phyloP scores from a whole-genome alignment of 1,140 invertebrate species.

The Drosophila sulfurigaster region DNA sequence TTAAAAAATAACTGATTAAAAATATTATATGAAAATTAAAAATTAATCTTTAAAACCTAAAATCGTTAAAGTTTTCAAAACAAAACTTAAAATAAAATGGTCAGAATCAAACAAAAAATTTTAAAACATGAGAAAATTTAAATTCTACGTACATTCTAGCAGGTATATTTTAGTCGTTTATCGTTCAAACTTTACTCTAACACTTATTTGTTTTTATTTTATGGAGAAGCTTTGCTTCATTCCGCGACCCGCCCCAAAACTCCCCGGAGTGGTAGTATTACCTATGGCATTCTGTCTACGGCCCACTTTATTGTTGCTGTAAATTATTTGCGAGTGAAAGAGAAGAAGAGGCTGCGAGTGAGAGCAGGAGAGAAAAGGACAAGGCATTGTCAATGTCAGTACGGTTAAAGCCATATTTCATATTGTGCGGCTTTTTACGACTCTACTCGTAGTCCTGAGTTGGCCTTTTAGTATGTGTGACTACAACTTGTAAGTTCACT shows the following conservation, averaged over 20 bases:
- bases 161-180: too few species aligned
- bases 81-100: too few species aligned
- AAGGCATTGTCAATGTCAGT: conserved; percentile 60
- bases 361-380: neutral
- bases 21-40: too few species aligned
- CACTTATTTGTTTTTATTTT: conserved; percentile 44
- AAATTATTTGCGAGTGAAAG: conserved; percentile 34
- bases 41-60: too few species aligned
- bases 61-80: too few species aligned
- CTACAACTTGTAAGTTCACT: conserved; percentile 45
- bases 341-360: conserved; percentile 10
- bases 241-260: neutral
- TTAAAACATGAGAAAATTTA: too few species aligned
- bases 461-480: neutral
- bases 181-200: too few species aligned
- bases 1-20: too few species aligned
- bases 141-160: too few species aligned
- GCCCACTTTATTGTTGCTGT: conserved; percentile 57
- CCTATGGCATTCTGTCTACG: conserved; percentile 50
- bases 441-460: neutral
- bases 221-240: conserved; percentile 8
- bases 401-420: conserved; percentile 65
- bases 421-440: conserved; percentile 32
- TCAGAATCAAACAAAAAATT: too few species aligned
- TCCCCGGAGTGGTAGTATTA: conserved; percentile 41